Percentiles rank a stretch among this genome's conserved stretches.
These are phyloP conservation scores for Geophilus truncorum DNA, from an alignment of 2,888 invertebrate genomes.

Conservation along the genomic window DNA sequence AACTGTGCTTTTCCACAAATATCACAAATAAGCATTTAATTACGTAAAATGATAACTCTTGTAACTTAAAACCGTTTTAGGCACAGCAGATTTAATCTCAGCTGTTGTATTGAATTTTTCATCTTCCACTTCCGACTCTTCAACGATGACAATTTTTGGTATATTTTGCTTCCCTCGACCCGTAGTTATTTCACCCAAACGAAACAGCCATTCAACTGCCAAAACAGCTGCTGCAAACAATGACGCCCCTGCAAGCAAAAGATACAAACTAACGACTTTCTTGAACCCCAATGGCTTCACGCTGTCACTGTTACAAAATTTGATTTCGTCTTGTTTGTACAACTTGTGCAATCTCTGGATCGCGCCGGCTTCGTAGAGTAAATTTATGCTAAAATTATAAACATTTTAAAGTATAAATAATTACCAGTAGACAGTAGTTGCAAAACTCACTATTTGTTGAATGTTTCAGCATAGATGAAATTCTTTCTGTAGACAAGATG, in stretches of 20 bases:
- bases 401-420: neutral
- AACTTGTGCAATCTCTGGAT: neutral
- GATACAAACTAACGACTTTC: conserved; percentile 14
- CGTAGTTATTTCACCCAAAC: neutral
- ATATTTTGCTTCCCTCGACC: no score
- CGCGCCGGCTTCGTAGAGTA: neutral
- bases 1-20: no score
- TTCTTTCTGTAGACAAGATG: neutral
- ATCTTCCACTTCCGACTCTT: no score
- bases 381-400: neutral
- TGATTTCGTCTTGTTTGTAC: conserved; percentile 16
- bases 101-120: no score
- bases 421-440: no score
- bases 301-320: neutral
- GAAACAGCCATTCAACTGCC: neutral
- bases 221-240: neutral
- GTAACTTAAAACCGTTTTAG: no score
- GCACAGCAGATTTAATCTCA: no score
- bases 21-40: no score
- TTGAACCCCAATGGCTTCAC: conserved; percentile 5
- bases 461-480: neutral
- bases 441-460: neutral
- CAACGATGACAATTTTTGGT: neutral
- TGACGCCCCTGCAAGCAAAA: neutral
- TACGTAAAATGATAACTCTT: no score